These are phyloP conservation scores for Bradypus variegatus DNA, from an alignment of 2,797 vertebrate species.

Conservation along the genomic window DNA sequence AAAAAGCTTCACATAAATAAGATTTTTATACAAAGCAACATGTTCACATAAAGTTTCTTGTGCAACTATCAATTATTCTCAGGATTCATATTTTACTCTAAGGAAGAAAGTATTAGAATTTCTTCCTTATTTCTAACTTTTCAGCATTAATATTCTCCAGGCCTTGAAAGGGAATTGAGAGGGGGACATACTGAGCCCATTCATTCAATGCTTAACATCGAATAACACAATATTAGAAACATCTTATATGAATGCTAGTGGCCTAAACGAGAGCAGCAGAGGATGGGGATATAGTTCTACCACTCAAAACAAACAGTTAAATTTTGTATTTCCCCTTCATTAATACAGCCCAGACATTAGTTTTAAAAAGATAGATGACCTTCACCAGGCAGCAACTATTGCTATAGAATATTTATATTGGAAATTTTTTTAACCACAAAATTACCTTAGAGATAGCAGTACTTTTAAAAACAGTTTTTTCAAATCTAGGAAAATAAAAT, in stretches of 20 bases:
- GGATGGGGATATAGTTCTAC: background rate
- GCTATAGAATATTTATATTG: background rate
- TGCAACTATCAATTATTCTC: constrained; percentile 30
- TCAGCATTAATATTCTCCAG: constrained; percentile 30
- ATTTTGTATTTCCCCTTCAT: background rate
- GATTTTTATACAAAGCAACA: constrained; percentile 35
- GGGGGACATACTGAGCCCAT: background rate
- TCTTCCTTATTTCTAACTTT: constrained; percentile 26
- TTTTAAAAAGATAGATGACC: constrained; percentile 21
- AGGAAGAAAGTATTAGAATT: constrained; percentile 23
- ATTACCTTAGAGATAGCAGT: constrained; percentile 14
- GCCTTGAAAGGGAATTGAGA: background rate
- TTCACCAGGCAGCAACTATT: constrained; percentile 33
- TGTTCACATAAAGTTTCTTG: constrained; percentile 1
- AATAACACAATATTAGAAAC: background rate
- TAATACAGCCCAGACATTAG: background rate
- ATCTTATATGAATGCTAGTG: background rate
- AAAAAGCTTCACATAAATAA: constrained; percentile 46
- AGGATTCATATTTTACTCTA: constrained; percentile 24
- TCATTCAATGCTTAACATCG: background rate
- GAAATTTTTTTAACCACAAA: constrained; percentile 14
- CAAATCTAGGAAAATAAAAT: constrained; percentile 25
- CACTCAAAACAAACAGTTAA: background rate
- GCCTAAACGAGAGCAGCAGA: background rate
- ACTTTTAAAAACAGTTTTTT: constrained; percentile 1